These are phyloP conservation scores for Parelbella ahira DNA, from an alignment of 2,888 invertebrate genomes.

Conservation along the genomic window DNA sequence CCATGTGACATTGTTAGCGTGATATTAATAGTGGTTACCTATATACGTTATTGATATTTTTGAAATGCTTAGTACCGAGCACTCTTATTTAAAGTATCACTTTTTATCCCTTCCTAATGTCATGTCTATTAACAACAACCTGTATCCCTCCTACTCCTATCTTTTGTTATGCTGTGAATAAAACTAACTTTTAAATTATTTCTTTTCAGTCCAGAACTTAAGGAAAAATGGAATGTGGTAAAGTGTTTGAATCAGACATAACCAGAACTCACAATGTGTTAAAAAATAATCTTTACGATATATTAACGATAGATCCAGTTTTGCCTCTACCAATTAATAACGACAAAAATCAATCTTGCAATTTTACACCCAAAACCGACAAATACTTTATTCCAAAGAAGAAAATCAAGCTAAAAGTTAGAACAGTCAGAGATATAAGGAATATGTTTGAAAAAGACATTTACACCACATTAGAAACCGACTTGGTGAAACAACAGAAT, in stretches of 20 bases:
- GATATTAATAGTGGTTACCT: no score
- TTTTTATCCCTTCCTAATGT: no score
- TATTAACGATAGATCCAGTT: conserved; percentile 47
- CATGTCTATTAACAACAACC: no score
- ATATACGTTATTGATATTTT: no score
- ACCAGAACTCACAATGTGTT: conserved; percentile 40
- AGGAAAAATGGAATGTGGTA: conserved; percentile 40
- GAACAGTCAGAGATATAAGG: conserved; percentile 62
- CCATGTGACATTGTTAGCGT: no score
- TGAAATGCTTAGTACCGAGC: no score
- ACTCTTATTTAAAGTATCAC: no score
- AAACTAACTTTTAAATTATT: no score
- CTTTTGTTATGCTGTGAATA: no score
- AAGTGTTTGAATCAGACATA: conserved; percentile 57
- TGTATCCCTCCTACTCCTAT: no score
- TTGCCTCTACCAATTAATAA: conserved; percentile 38
- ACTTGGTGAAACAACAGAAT: conserved; percentile 57
- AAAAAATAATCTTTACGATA: conserved; percentile 52
- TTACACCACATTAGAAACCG: conserved; percentile 43
- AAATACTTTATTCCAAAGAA: conserved; percentile 60
- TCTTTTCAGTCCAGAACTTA: conserved; percentile 34
- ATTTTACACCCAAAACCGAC: conserved; percentile 50
- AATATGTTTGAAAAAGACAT: conserved; percentile 57
- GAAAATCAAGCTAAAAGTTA: conserved; percentile 56
- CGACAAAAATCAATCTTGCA: conserved; percentile 35